A percentile compares a stretch with the other conserved stretches of the same genome.
Evolutionary conservation across 2,888 invertebrate genomes (phyloP).

Genomic region (Hyles lineata): DNA sequence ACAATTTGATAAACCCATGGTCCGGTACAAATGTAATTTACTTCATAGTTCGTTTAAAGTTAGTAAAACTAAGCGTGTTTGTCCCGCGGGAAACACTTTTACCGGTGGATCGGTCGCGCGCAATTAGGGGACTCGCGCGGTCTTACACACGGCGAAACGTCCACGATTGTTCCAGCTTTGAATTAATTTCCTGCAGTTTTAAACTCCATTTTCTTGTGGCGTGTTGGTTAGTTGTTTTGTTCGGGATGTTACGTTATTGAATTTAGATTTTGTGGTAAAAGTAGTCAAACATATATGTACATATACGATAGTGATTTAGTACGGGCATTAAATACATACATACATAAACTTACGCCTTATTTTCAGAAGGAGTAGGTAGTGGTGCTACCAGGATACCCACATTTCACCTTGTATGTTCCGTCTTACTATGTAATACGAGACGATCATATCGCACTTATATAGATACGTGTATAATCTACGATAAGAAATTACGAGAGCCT

Average conservation of each 20-base stretch:
- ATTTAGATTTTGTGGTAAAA: background rate
- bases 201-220: slow-evolving; percentile 22
- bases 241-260: background rate
- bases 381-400: too few relatives aligned
- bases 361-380: too few relatives aligned
- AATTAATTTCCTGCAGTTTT: slow-evolving; percentile 16
- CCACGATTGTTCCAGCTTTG: slow-evolving; percentile 8
- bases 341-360: too few relatives aligned
- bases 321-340: too few relatives aligned
- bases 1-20: background rate
- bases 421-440: too few relatives aligned
- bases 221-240: background rate
- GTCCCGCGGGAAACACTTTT: slow-evolving; percentile 39
- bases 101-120: slow-evolving; percentile 34
- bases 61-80: slow-evolving; percentile 38
- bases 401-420: too few relatives aligned
- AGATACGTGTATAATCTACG: too few relatives aligned
- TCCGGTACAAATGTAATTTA: slow-evolving; percentile 21
- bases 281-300: background rate
- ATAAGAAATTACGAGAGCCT: too few relatives aligned
- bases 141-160: slow-evolving; percentile 40
- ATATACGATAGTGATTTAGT: background rate
- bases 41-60: slow-evolving; percentile 3
- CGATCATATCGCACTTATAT: too few relatives aligned
- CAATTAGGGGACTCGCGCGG: slow-evolving; percentile 43